Evolutionary conservation across 2,888 invertebrate genomes (phyloP).

Genomic region (Zeuzera pyrina): DNA sequence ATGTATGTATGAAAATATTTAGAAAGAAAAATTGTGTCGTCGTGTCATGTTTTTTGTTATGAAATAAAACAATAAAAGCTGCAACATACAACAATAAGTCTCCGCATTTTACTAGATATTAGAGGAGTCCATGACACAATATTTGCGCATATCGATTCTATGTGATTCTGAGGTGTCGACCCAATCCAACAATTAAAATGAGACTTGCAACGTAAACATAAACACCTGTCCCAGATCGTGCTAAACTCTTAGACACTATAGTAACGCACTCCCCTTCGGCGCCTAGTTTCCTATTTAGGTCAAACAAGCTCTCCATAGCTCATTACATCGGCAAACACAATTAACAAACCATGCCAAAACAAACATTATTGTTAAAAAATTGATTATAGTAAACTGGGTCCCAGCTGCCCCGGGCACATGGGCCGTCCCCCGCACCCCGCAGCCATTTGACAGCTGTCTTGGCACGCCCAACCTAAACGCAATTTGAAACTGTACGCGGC

Average conservation of each 20-base stretch:
- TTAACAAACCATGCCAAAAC: constrained; percentile 24
- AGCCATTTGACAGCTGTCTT: constrained; percentile 31
- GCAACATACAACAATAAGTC: no score
- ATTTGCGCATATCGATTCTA: no score
- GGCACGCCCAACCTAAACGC: constrained; percentile 50
- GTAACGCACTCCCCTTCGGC: background rate
- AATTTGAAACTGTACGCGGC: background rate
- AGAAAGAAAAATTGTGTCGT: no score
- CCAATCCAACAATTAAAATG: no score
- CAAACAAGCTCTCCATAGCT: constrained; percentile 7
- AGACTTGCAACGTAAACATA: no score
- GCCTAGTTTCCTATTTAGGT: constrained; percentile 10
- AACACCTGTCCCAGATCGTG: background rate
- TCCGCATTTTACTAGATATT: no score
- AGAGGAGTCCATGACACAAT: no score
- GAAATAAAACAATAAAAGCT: no score
- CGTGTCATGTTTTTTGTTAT: no score
- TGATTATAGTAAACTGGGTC: constrained; percentile 28
- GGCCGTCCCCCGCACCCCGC: constrained; percentile 28
- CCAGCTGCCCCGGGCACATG: constrained; percentile 44
- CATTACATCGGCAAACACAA: constrained; percentile 23
- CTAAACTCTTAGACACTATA: background rate
- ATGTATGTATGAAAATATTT: no score
- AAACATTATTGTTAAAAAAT: constrained; percentile 35
- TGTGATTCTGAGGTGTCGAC: no score